Evolutionary conservation across 2,797 vertebrate genomes (phyloP).

Genomic region (Phyllotis vaccarum): DNA sequence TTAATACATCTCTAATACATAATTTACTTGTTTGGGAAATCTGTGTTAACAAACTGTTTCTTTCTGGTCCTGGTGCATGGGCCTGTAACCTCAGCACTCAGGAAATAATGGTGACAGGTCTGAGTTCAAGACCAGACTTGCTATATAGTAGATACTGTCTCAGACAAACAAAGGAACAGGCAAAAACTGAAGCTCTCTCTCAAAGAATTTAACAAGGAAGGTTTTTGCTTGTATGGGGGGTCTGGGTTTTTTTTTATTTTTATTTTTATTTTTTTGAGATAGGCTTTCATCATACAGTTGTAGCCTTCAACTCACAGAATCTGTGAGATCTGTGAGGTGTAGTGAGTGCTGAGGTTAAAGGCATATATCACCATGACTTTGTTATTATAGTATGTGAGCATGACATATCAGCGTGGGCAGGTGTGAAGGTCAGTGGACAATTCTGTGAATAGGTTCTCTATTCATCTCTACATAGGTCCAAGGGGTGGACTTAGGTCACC

Average conservation of each 20-base stretch:
- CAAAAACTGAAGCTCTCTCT: neutral
- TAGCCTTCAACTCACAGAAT: neutral
- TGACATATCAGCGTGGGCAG: too few species aligned
- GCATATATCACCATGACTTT: neutral
- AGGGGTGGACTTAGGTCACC: neutral
- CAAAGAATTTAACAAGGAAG: neutral
- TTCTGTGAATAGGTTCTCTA: neutral
- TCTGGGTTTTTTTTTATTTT: neutral
- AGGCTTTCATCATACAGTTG: neutral
- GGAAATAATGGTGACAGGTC: neutral
- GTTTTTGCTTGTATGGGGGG: neutral
- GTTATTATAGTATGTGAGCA: neutral
- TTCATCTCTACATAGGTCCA: neutral
- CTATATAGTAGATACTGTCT: neutral
- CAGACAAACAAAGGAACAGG: neutral
- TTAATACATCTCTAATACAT: neutral
- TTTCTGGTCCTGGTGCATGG: neutral
- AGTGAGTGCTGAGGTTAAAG: neutral
- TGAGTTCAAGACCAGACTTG: neutral
- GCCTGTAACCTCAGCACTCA: neutral
- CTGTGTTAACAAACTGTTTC: slow-evolving; percentile 24
- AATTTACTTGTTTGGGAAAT: slow-evolving; percentile 42
- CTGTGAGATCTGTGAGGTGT: neutral
- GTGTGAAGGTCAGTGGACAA: neutral
- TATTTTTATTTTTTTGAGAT: neutral